These are phyloP conservation scores for Drosophila tropicalis DNA, from an alignment of 1,140 invertebrate genomes.

Conservation along the genomic window DNA sequence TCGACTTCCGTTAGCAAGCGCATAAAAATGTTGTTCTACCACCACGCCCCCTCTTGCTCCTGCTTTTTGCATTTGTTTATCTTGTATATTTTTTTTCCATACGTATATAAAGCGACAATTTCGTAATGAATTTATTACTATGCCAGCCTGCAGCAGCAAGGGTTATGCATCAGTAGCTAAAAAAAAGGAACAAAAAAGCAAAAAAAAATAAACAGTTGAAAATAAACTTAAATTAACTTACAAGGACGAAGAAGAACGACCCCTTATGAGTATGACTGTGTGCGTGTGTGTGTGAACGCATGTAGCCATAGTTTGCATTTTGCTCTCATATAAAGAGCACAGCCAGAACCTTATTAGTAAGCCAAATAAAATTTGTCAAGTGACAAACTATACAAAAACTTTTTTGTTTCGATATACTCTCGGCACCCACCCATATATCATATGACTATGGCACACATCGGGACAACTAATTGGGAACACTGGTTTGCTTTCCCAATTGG, in stretches of 20 bases:
- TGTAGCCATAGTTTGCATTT: conserved; percentile 12
- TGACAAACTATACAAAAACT: conserved; percentile 45
- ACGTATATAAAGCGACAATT: conserved; percentile 66
- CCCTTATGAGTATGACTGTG: too few species aligned
- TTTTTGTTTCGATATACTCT: conserved; percentile 23
- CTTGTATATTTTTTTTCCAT: conserved; percentile 41
- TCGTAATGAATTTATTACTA: conserved; percentile 78
- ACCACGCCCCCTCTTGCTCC: background rate
- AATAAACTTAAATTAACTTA: conserved; percentile 80
- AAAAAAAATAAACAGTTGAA: conserved; percentile 43
- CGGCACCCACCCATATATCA: background rate
- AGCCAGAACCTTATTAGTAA: conserved; percentile 9
- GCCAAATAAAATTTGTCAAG: conserved; percentile 48
- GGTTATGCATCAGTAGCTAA: conserved; percentile 57
- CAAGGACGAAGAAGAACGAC: conserved; percentile 32
- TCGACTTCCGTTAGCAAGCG: conserved; percentile 71
- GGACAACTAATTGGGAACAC: background rate
- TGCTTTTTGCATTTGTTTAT: conserved; percentile 69
- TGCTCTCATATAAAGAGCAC: conserved; percentile 5
- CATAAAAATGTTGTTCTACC: conserved; percentile 60
- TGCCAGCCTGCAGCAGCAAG: conserved; percentile 47
- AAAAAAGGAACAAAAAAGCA: conserved; percentile 7
- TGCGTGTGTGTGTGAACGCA: conserved; percentile 12
- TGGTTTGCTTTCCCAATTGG: background rate
- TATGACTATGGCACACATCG: background rate